Conservation (phyloP, 64 coral and sea anemone species). For the Stichodactyla helianthus region DNA sequence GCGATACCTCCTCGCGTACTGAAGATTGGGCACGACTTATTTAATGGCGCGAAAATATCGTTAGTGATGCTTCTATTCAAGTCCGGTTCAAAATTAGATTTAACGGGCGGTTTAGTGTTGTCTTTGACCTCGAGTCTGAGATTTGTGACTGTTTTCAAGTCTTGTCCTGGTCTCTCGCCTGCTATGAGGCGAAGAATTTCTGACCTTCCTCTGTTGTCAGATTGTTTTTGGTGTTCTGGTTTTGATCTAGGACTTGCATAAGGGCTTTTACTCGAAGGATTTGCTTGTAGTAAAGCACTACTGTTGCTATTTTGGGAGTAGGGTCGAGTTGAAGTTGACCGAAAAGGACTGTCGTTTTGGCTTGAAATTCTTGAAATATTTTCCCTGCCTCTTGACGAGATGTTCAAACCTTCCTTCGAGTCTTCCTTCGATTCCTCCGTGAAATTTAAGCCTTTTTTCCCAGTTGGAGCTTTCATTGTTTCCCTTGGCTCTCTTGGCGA, state of each 20-base stretch:
- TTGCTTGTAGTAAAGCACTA: background rate
- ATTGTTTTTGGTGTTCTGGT: background rate
- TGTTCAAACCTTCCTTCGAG: background rate
- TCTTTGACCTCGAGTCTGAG: background rate
- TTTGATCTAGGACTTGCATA: background rate
- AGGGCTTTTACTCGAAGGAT: background rate
- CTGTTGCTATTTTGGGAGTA: background rate
- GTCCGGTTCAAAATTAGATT: background rate
- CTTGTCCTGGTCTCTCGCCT: conserved; percentile 5
- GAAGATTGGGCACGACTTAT: background rate
- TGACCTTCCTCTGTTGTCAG: background rate
- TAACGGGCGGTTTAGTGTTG: background rate
- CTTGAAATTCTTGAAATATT: background rate
- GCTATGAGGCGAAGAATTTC: background rate
- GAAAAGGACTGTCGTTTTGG: background rate
- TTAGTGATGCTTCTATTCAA: background rate
- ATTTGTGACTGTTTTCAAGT: background rate
- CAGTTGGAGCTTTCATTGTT: background rate
- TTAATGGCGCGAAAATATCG: conserved; percentile 17
- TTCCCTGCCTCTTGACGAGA: background rate
- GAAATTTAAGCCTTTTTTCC: background rate
- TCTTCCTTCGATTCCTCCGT: background rate
- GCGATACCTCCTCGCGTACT: background rate
- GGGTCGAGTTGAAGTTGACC: background rate
- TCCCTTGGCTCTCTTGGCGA: background rate